Evolutionary conservation across 2,797 vertebrate species (phyloP).

Genomic region (Dendrocincla tyrannina): DNA sequence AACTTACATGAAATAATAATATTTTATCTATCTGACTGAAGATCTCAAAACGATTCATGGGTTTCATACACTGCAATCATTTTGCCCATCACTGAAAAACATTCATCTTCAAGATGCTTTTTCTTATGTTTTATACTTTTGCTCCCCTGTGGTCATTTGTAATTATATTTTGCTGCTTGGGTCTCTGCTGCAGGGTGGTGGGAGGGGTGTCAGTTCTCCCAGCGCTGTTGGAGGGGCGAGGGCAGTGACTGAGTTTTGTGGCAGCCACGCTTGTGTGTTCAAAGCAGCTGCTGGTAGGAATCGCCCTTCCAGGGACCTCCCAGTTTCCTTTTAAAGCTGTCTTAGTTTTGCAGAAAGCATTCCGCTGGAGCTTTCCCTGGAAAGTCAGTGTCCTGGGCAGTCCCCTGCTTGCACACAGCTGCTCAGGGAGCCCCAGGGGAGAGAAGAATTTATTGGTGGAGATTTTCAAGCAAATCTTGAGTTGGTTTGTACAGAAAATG

Average conservation of each 20-base stretch:
- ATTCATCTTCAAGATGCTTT: not conserved
- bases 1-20: constrained; percentile 9
- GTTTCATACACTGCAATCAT: not conserved
- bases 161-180: not conserved
- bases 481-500: not conserved
- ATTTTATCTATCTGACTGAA: not conserved
- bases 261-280: fast-evolving
- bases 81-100: not conserved
- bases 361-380: not conserved
- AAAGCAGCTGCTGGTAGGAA: not conserved
- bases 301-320: not conserved
- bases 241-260: not conserved
- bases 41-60: not conserved
- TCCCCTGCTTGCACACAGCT: not conserved
- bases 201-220: not conserved
- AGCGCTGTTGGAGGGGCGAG: not conserved
- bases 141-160: not conserved
- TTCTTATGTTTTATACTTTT: not conserved
- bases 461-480: not conserved
- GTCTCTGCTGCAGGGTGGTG: not conserved
- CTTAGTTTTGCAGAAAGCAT: not conserved
- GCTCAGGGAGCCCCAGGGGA: not conserved
- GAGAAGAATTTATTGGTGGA: not conserved
- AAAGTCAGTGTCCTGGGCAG: not conserved
- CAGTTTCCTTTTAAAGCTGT: not conserved